Evolutionary conservation across 2,113 vertebrate species (phyloP), one percentile per base, ranked within the genome.

Genomic region (Channa argus): DNA sequence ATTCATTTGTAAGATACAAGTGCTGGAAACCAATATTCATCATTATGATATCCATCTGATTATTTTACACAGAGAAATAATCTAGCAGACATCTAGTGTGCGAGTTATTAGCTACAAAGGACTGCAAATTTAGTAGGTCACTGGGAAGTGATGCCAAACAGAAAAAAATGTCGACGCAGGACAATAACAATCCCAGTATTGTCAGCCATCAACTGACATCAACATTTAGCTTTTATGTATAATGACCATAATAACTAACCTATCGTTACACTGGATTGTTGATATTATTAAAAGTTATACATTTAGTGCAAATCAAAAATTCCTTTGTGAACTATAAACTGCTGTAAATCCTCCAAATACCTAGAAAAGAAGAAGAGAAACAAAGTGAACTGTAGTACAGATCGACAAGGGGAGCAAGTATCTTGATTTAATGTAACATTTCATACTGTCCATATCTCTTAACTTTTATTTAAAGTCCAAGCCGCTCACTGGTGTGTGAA

Each of bases 401-500:
- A 14, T 56, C 13, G 0, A 34, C 75, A 46, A 12, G 38, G 7
- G 7, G 24, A 61, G 46, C 1, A 5, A 68, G n/a, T 5, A 49
- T 62, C 38, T 36, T 24, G 24, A 24, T 24, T 24, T 24, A 24
- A 24, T 24, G 24, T 24, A 24, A 24, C 24, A 1, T 24, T 24
- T 24, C 24, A 24, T 24, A 24, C 24, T 24, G 24, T 24, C 24
- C 24, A 24, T 24, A 24, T 24, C 24, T 24, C 24, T 24, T 24
- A 15, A 13, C 51, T 69, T 65, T 46, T 44, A 46, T 84, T 76
- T 69, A 68, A 74, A 70, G 67, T 62, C 38, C 14, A 65, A 62
- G 65, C 56, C 50, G 10, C 71, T 70, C 83, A 73, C 43, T 15
- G 68, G 47, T 56, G 68, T 75, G 77, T 86, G 64, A 82, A 87